Evolutionary conservation across 2,113 vertebrate genomes (phyloP), one percentile per base, ranked within the genome.

Genomic region (Hymenochirus boettgeri): DNA sequence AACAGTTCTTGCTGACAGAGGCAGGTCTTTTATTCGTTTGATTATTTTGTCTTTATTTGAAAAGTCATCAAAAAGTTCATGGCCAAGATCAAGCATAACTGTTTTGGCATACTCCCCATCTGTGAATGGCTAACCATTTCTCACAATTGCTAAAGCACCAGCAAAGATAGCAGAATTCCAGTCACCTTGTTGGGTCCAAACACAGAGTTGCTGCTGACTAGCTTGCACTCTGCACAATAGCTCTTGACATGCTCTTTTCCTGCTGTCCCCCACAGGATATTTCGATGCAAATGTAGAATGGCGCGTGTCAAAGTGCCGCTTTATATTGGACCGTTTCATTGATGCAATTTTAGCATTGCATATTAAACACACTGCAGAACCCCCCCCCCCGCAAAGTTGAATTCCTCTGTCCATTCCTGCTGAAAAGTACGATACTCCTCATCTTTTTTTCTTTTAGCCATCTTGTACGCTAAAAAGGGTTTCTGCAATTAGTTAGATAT

Each of bases 21-120:
- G 64, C 75, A 77, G 71, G 67, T 74, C 64, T 75, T 50, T 22
- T 50, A 50, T 50, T 50, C 21, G 21, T 22, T 50, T 50, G 47
- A 50, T 50, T 53, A 53, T 27, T 71, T 21, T 65, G 52, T 57
- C 74, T 76, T 21, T 56, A 46, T 26, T 9, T 24, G 70, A 7
- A 37, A 74, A 23, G 35, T 75, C 73, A 6, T 77, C 64, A 73
- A 79, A 76, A 54, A 69, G 65, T 74, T 79, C 35, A 35, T 73
- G 72, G 21, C 71, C 76, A 3, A 74, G 67, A 71, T 69, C 57
- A n/a, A 71, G 63, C 72, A 75, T 76, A 21, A 48, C 21, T 23
- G 39, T 42, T 42, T 42, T 42, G 39, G 17, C 39, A 42, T 42
- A 57, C 33, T 59, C 65, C 1, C 71, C 69, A 65, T 70, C 72